Evolutionary conservation across 2,888 invertebrate species (phyloP).

Genomic region (Lucinisca nassula): DNA sequence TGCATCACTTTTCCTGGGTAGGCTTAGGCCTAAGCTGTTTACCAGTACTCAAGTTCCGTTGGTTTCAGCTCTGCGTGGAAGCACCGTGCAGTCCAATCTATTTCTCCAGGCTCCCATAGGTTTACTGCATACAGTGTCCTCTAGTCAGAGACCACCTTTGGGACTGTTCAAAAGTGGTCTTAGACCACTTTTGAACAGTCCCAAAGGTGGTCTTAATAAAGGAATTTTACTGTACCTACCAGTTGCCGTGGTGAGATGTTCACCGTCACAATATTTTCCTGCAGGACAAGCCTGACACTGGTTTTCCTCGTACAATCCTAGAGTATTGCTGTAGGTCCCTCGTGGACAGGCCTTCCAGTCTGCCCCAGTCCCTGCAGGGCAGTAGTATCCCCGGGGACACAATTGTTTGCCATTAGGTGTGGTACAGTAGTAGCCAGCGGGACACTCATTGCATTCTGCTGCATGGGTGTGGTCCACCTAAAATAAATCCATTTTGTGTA

Average conservation of each 20-base stretch:
- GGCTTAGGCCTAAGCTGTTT: no score
- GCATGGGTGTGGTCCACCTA: constrained; percentile 87
- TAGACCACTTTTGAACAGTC: no score
- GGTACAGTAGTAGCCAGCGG: constrained; percentile 85
- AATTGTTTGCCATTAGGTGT: constrained; percentile 77
- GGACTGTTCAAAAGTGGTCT: no score
- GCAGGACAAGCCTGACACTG: constrained; percentile 85
- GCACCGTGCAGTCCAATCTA: no score
- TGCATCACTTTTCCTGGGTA: no score
- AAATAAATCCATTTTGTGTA: no score
- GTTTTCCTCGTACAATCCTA: constrained; percentile 78
- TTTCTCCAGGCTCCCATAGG: no score
- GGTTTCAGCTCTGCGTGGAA: no score
- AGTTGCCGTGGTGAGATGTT: constrained; percentile 81
- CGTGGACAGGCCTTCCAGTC: constrained; percentile 85
- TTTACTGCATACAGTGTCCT: no score
- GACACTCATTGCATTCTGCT: constrained; percentile 81
- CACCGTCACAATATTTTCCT: constrained; percentile 85
- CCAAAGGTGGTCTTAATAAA: no score
- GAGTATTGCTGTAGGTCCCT: constrained; percentile 85
- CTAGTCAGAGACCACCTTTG: no score
- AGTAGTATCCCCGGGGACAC: constrained; percentile 86
- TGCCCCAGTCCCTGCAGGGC: constrained; percentile 85
- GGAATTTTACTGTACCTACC: constrained; percentile 74
- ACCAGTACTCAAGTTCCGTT: no score